A percentile compares a stretch with the other conserved stretches of the same genome.
Evolutionary conservation across 1,140 invertebrate species (phyloP).

Genomic region (Stegodyphus dumicola): DNA sequence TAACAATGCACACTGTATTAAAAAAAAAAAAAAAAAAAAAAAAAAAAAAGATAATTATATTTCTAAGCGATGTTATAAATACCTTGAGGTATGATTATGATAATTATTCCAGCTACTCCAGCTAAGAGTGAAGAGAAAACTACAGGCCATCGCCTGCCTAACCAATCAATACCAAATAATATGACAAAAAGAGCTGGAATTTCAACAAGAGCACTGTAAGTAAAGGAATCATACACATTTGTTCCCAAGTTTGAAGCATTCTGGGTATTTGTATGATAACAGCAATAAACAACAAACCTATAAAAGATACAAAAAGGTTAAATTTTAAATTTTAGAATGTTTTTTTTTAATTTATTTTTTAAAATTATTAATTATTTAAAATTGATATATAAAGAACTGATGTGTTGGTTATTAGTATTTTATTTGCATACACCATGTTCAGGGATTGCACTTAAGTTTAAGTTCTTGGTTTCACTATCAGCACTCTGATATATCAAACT

Average conservation of each 20-base stretch:
- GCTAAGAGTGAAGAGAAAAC: constrained; percentile 64
- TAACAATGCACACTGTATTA: not conserved
- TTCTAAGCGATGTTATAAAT: not conserved
- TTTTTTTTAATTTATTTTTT: too few species aligned
- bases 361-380: too few species aligned
- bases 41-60: not conserved
- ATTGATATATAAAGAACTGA: not conserved
- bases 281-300: constrained; percentile 61
- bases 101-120: constrained; percentile 66
- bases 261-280: constrained; percentile 62
- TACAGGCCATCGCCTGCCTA: constrained; percentile 67
- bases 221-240: constrained; percentile 61
- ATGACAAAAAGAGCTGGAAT: constrained; percentile 63
- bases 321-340: too few species aligned
- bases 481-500: too few species aligned
- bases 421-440: too few species aligned
- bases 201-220: constrained; percentile 62
- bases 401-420: too few species aligned
- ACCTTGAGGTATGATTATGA: constrained; percentile 64
- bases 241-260: constrained; percentile 62
- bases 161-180: constrained; percentile 63
- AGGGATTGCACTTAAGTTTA: not conserved
- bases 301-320: not conserved
- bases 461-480: too few species aligned
- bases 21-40: not conserved